A percentile compares a stretch with the other conserved stretches of the same genome.
These are phyloP conservation scores for Metalampra italica DNA, from an alignment of 2,888 invertebrate species.

Conservation along the genomic window DNA sequence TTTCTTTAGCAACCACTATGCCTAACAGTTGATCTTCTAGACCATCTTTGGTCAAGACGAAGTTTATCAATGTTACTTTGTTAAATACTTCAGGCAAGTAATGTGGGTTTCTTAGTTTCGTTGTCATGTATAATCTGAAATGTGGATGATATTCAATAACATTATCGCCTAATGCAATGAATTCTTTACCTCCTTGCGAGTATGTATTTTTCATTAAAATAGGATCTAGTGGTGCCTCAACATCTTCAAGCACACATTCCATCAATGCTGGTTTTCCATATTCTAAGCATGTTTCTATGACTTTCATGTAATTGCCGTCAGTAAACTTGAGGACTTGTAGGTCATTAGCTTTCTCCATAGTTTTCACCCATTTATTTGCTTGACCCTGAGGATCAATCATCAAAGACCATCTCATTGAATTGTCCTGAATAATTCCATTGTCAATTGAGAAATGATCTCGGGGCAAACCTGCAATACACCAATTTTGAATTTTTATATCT, in stretches of 20 bases:
- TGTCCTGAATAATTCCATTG: slow-evolving; percentile 90
- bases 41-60: slow-evolving; percentile 89
- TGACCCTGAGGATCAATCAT: slow-evolving; percentile 92
- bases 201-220: slow-evolving; percentile 86
- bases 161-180: slow-evolving; percentile 87
- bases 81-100: slow-evolving; percentile 91
- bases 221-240: slow-evolving; percentile 89
- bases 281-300: slow-evolving; percentile 85
- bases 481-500: slow-evolving; percentile 91
- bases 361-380: slow-evolving; percentile 92
- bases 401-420: slow-evolving; percentile 87
- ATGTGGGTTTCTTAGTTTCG: slow-evolving; percentile 90
- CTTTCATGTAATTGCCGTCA: slow-evolving; percentile 86
- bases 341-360: slow-evolving; percentile 86
- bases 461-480: slow-evolving; percentile 90
- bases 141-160: slow-evolving; percentile 86
- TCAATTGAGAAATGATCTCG: slow-evolving; percentile 90
- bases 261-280: slow-evolving; percentile 87
- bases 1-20: slow-evolving; percentile 90
- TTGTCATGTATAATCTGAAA: slow-evolving; percentile 89
- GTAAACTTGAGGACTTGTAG: slow-evolving; percentile 85
- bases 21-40: slow-evolving; percentile 90
- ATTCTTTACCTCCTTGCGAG: slow-evolving; percentile 84
- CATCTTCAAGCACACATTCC: slow-evolving; percentile 87
- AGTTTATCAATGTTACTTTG: slow-evolving; percentile 90